Base-by-base conservation (phyloP, 2,888 invertebrate genomes). In the Plebejus argus region DNA sequence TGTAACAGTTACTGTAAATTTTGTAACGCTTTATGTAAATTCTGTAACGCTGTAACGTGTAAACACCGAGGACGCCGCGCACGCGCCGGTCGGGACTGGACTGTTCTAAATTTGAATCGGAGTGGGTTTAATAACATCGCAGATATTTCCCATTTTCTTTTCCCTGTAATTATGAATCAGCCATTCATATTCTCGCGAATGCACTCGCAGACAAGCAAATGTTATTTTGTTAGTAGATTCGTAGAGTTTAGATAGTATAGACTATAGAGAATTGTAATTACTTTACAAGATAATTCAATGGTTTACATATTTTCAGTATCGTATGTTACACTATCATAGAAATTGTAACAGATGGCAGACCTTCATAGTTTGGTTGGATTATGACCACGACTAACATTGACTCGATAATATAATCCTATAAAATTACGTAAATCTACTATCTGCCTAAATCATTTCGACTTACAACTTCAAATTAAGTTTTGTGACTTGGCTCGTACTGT, bases 121-220 rank as follows among this genome's bases (percentile, higher is more conserved):
- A 91, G 91, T 90, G 91, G 89, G 86, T 89, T 91, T 92, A 91
- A 91, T 91, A 92, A 91, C 90, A 91, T 90, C 87, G 88, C 89
- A 87, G 90, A 88, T 87, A 91, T 92, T 93, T 88, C 90, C 88
- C 86, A 88, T 89, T 90, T 92, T 91, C 89, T 87, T 86, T 85
- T 83, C 83, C 83, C 61, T 86, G 87, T 89, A 88, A 89, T 86
- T 85, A 81, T 90, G 90, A 91, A 80, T 91, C 90, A 89, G 81
- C 81, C 85, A 85, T 86, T 85, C 83, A 85, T 83, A 83, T 28
- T 39, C 10, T 39, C 3, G 20, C 35, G 8, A 71, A n/a, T 35
- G 39, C 39, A n/a, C 35, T 39, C 18, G 39, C 39, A 18, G 10
- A 20, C 10, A 71, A 7, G 15, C 5, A 53, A 15, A 18, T 45